These are phyloP conservation scores for Eucriotettix oculatus DNA, from an alignment of 2,888 invertebrate genomes.

Conservation along the genomic window DNA sequence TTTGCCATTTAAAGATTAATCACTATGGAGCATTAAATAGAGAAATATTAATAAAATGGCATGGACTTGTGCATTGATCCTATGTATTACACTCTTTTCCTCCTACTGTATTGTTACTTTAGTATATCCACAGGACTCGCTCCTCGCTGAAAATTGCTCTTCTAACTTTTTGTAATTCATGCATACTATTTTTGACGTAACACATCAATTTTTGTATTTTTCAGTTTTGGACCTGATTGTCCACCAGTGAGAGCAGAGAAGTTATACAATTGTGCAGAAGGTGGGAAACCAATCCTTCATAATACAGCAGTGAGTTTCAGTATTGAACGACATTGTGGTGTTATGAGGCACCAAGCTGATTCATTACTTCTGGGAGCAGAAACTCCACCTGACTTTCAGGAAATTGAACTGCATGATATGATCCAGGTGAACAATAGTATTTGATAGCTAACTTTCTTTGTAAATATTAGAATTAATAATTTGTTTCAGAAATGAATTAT, in stretches of 20 bases:
- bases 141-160: no score
- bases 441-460: background rate
- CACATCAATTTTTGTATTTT: background rate
- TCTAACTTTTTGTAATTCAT: no score
- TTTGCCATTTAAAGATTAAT: no score
- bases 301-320: slow-evolving; percentile 67
- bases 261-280: slow-evolving; percentile 53
- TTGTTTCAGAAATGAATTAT: background rate
- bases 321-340: slow-evolving; percentile 31
- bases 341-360: slow-evolving; percentile 21
- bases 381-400: slow-evolving; percentile 14
- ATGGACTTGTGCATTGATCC: no score
- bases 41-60: no score
- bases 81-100: no score
- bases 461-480: background rate
- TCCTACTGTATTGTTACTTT: no score
- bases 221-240: background rate
- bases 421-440: slow-evolving; percentile 9
- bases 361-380: slow-evolving; percentile 21
- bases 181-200: no score
- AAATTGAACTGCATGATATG: slow-evolving; percentile 11
- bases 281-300: slow-evolving; percentile 75
- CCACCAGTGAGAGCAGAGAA: slow-evolving; percentile 41
- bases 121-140: no score
- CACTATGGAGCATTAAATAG: no score